phyloP scores from a whole-genome alignment of 92 coral and sea anemone species.

The Phenganax subtilis region DNA sequence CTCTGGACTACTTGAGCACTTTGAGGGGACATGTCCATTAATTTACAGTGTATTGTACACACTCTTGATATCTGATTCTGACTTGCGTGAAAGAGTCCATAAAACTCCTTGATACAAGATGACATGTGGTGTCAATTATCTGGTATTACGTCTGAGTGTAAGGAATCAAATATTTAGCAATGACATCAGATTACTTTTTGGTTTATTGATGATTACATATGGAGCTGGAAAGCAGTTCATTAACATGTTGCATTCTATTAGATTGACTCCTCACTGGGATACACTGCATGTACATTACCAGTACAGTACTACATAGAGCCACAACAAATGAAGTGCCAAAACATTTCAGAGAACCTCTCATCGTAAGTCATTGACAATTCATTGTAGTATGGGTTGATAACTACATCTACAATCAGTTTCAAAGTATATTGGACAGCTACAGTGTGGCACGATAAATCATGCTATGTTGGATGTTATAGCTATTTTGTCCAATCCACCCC shows the following conservation, averaged over 20 bases:
- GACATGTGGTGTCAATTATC: conserved; percentile 16
- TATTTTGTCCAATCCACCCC: too few relatives aligned
- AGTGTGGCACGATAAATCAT: too few relatives aligned
- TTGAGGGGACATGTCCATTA: conserved; percentile 21
- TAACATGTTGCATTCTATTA: conserved; percentile 7
- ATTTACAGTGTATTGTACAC: conserved; percentile 17
- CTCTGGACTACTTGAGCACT: not conserved
- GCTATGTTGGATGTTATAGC: too few relatives aligned
- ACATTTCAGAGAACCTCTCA: too few relatives aligned
- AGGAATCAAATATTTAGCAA: conserved; percentile 22
- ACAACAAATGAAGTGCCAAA: too few relatives aligned
- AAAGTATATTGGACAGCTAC: too few relatives aligned
- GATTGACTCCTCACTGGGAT: conserved; percentile 38
- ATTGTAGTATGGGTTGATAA: too few relatives aligned
- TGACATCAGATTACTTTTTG: conserved; percentile 19
- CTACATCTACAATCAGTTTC: too few relatives aligned
- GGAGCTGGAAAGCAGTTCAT: conserved; percentile 35
- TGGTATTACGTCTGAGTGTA: conserved; percentile 27
- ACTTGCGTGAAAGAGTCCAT: not conserved
- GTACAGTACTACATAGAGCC: too few relatives aligned
- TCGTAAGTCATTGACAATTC: too few relatives aligned
- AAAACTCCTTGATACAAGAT: conserved; percentile 8
- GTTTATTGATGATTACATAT: conserved; percentile 14
- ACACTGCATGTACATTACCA: conserved; percentile 10
- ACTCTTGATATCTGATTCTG: conserved; percentile 17